Conservation (phyloP, 2,113 vertebrate species). For the Xenotilapia flavipinnis region DNA sequence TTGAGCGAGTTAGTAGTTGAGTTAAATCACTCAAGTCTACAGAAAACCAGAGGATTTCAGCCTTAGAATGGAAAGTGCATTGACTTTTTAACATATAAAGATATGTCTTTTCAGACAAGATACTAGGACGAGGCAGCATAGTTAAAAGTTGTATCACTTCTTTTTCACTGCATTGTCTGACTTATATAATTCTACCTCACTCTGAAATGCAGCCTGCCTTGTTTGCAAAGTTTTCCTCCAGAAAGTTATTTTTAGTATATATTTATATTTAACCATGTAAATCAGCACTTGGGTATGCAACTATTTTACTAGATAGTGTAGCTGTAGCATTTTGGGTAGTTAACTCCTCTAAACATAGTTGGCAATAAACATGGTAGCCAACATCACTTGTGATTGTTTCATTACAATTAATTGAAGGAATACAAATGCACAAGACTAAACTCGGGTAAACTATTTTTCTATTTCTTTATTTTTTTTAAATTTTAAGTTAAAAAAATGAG, state of each 20-base stretch:
- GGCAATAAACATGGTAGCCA: neutral
- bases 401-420: neutral
- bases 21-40: neutral
- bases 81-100: neutral
- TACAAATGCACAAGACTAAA: neutral
- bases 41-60: neutral
- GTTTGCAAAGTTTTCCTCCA: neutral
- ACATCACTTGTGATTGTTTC: neutral
- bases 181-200: neutral
- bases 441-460: neutral
- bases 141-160: neutral
- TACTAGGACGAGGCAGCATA: neutral
- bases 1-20: neutral
- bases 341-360: neutral
- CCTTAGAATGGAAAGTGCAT: neutral
- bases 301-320: neutral
- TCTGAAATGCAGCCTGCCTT: neutral
- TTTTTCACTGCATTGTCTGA: neutral
- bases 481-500: neutral
- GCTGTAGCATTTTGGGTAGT: neutral
- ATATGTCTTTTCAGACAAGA: neutral
- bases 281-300: neutral
- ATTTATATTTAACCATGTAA: neutral
- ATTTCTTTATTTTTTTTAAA: rapidly evolving
- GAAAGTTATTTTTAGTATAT: neutral